Base-by-base conservation (phyloP, 2,113 vertebrate species). In the Planiliza haematocheilus region DNA sequence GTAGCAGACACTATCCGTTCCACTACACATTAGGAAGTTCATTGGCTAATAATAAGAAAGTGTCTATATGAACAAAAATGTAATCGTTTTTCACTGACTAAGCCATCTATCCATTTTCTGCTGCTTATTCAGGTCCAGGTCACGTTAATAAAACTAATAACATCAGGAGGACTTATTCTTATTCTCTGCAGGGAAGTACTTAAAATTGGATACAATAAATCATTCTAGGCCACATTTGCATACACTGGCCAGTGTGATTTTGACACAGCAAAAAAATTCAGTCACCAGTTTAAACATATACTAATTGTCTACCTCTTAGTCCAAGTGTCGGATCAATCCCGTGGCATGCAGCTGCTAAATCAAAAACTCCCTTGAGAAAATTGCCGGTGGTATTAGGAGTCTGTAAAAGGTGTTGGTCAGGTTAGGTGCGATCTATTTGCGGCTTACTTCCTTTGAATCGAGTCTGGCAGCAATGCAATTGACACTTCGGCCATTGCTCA, bases 401-500 rank as follows among this genome's bases (percentile, higher is more conserved):
- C 64, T 34, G 36, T 65, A 50, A 68, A 77, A 73, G 48, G 65
- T 79, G 82, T 79, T 46, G 79, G 73, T 71, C 45, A 52, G 36
- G 67, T 77, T 51, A 43, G 58, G 65, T 60, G 18, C 2, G 52
- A 49, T 53, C 61, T 86, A 66, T 85, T 86, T 78, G 79, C 76
- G 78, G 53, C 70, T 61, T 46, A 39, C 70, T 55, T 67, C 43
- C 53, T 69, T 55, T 6, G 4, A 66, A 45, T 73, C 45, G 68
- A 83, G 62, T 71, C 82, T 79, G 56, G 71, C 68, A 77, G 82
- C 80, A 38, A 21, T 63, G 68, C 55, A 73, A 66, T 70, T 72
- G 79, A 83, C 79, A 78, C 58, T 73, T 70, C 64, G 57, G 57
- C 60, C 70, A 69, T 81, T 69, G 65, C 71, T 85, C 84, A 78